Evolutionary conservation across 2,888 invertebrate genomes (phyloP), one percentile per base, ranked within the genome.

Genomic region (Archips xylosteana): DNA sequence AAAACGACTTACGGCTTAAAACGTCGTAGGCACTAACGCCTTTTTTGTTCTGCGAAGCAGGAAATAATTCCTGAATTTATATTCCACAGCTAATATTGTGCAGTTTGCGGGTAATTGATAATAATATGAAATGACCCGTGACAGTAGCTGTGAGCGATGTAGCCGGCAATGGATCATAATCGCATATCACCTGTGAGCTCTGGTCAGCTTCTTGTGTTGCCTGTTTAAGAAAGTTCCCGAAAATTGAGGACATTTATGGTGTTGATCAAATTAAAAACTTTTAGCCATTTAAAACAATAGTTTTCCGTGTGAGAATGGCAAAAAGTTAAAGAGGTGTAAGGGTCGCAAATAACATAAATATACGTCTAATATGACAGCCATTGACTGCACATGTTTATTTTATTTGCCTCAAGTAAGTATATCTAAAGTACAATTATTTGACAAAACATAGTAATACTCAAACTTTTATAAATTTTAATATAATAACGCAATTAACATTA

Each of bases 61-160:
- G 81, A 79, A 80, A 84, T 60, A 23, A 23, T 23, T 23, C 23
- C 23, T 23, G 23, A 23, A 23, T 23, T 23, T 23, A 69, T 80
- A 82, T 84, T 88, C 84, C 85, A 82, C 88, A 87, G 83, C 81
- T 83, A 82, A 84, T 81, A 83, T 82, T 81, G 83, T 77, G 81
- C 80, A 85, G 81, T 88, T 87, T 85, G 85, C 88, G 82, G 76
- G 87, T 92, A 93, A 93, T 93, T 92, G 92, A 88, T 93, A 94
- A 94, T 94, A 84, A 90, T 85, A 87, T 88, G 89, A 90, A 92
- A 93, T 92, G 89, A 92, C 88, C 88, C 93, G 87, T 92, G 91
- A 89, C 92, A 92, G 92, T 89, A 91, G 92, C 92, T 90, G 87
- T 86, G 83, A 91, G 92, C 91, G 84, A 83, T 86, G 86, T 69